A percentile compares a stretch with the other conserved stretches of the same genome.
Conservation (phyloP, 2,888 invertebrate genomes). For the Latheticus oryzae region DNA sequence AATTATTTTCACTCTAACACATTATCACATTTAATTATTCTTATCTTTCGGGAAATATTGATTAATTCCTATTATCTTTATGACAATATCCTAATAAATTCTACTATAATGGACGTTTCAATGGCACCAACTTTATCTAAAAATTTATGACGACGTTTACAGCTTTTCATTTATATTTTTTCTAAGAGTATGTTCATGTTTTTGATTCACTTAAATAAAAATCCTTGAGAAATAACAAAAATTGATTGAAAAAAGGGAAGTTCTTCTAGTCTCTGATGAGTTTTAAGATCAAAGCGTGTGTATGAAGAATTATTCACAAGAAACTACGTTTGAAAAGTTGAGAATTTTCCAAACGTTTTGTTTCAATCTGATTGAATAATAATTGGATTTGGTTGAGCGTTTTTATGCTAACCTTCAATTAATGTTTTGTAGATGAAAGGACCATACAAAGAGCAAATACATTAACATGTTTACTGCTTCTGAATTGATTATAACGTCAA, state of each 20-base stretch:
- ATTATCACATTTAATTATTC: too few relatives aligned
- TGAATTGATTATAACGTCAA: conserved; percentile 19
- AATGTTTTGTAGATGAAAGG: conserved; percentile 12
- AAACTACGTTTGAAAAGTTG: conserved; percentile 3
- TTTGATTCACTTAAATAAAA: too few relatives aligned
- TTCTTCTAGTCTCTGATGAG: conserved; percentile 16
- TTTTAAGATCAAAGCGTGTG: conserved; percentile 17
- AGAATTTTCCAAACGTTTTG: too few relatives aligned
- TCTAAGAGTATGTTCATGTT: too few relatives aligned
- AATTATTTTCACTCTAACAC: too few relatives aligned
- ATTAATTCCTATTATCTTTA: too few relatives aligned
- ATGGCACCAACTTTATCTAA: conserved; percentile 11
- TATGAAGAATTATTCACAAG: conserved; percentile 17
- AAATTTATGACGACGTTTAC: conserved; percentile 25
- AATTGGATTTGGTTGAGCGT: not conserved
- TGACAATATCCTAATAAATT: conserved; percentile 4
- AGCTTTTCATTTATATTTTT: conserved; percentile 20
- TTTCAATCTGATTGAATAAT: conserved; percentile 2
- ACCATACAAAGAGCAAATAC: conserved; percentile 12
- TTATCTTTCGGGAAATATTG: too few relatives aligned
- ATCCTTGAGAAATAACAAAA: conserved; percentile 11
- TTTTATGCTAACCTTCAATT: conserved; percentile 4
- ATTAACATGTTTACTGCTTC: conserved; percentile 20
- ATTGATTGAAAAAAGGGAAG: conserved; percentile 21
- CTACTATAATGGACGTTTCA: conserved; percentile 1